phyloP scores from a whole-genome alignment of 2,113 vertebrate genomes.

The Syngnathus typhle region DNA sequence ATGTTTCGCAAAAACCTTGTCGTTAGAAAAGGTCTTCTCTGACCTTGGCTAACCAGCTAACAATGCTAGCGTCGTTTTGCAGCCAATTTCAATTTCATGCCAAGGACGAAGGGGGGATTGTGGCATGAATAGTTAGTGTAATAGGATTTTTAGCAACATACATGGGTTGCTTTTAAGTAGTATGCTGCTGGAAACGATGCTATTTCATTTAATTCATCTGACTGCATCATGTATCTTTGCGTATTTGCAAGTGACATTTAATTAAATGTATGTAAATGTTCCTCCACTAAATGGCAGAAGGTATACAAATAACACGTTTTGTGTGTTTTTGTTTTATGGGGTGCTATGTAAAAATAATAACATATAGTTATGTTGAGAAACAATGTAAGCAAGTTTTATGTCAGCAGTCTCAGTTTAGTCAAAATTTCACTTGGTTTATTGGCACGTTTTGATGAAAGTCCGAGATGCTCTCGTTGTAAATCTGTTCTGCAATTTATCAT shows the following conservation, averaged over 20 bases:
- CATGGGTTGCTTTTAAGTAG: background rate
- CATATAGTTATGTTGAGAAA: no score
- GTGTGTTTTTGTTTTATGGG: background rate
- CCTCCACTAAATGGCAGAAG: no score
- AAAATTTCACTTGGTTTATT: background rate
- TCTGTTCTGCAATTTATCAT: background rate
- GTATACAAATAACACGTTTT: no score
- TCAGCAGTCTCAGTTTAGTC: background rate
- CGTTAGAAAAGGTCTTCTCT: constrained; percentile 19
- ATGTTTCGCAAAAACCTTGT: background rate
- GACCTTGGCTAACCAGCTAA: constrained; percentile 63
- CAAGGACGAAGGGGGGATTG: constrained; percentile 8
- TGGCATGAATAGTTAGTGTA: background rate
- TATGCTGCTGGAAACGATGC: background rate
- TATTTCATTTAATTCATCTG: no score
- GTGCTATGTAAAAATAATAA: background rate
- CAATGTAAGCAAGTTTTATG: background rate
- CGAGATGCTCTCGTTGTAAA: background rate
- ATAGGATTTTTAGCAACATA: no score
- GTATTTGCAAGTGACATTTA: no score
- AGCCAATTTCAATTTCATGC: constrained; percentile 9
- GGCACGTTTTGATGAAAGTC: background rate
- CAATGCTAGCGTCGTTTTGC: constrained; percentile 20
- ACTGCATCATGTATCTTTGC: no score
- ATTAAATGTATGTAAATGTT: no score